phyloP scores from a whole-genome alignment of 1,140 invertebrate species.

The Penaeus vannamei region DNA sequence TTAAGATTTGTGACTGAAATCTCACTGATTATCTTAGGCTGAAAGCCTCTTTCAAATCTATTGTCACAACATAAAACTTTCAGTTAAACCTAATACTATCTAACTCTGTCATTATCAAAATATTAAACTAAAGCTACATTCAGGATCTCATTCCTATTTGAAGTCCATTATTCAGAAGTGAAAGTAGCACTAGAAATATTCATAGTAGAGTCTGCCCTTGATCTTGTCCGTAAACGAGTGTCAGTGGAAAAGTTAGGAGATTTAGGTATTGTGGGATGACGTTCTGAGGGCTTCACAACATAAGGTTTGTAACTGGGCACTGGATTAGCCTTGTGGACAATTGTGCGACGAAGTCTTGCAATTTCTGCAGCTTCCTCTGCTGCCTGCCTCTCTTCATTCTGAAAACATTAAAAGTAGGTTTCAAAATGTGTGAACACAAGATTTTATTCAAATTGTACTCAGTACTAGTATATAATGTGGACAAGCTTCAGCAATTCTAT shows the following conservation, averaged over 20 bases:
- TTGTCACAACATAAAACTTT: too few relatives aligned
- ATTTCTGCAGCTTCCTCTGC: constrained; percentile 71
- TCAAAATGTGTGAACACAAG: neutral
- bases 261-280: constrained; percentile 71
- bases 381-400: constrained; percentile 63
- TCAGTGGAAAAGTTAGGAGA: constrained; percentile 71
- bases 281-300: constrained; percentile 71
- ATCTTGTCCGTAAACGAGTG: constrained; percentile 39
- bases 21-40: too few relatives aligned
- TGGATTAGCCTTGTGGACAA: constrained; percentile 73
- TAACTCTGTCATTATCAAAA: too few relatives aligned
- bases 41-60: too few relatives aligned
- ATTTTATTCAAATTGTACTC: neutral
- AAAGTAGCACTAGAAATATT: constrained; percentile 15
- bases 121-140: too few relatives aligned
- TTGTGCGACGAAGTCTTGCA: constrained; percentile 70
- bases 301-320: constrained; percentile 71
- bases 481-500: neutral
- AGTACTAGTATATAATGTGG: neutral
- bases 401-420: neutral
- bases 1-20: too few relatives aligned
- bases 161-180: constrained; percentile 18
- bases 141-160: too few relatives aligned
- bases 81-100: too few relatives aligned
- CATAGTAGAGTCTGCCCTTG: constrained; percentile 44